Percentiles rank a stretch among this genome's conserved stretches.
phyloP scores from a whole-genome alignment of 1,140 invertebrate species.

The Chlorops oryzae region DNA sequence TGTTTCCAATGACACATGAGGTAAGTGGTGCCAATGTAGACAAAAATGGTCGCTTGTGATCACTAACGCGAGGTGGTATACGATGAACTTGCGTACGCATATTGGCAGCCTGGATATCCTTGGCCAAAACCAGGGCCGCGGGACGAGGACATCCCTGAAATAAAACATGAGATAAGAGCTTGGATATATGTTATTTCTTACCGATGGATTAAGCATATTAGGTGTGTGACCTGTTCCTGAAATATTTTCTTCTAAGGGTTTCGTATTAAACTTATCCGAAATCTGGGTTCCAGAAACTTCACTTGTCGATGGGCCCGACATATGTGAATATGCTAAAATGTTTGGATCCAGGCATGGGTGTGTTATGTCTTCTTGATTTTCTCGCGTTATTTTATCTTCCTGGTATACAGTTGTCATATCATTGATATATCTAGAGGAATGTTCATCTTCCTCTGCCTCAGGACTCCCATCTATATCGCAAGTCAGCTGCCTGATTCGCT shows the following conservation, averaged over 20 bases:
- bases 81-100: slow-evolving; percentile 44
- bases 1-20: slow-evolving; percentile 63
- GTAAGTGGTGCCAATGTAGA: slow-evolving; percentile 67
- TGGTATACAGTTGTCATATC: slow-evolving; percentile 24
- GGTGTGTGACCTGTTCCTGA: no score
- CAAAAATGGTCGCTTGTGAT: slow-evolving; percentile 65
- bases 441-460: slow-evolving; percentile 30
- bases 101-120: slow-evolving; percentile 49
- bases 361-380: no score
- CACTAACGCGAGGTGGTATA: slow-evolving; percentile 42
- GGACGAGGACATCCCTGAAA: slow-evolving; percentile 43
- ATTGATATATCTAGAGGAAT: slow-evolving; percentile 19
- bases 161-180: no score
- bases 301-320: no score
- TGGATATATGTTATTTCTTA: not conserved
- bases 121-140: slow-evolving; percentile 54
- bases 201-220: not conserved
- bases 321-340: no score
- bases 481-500: slow-evolving; percentile 72
- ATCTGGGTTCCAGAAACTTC: no score
- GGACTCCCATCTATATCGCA: slow-evolving; percentile 66
- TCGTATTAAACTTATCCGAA: no score
- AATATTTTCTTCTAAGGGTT: no score
- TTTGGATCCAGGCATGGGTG: no score
- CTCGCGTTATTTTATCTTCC: not conserved